Percentiles rank a stretch among this genome's conserved stretches.
phyloP scores from a whole-genome alignment of 2,113 vertebrate genomes.

The Dasyurus viverrinus region DNA sequence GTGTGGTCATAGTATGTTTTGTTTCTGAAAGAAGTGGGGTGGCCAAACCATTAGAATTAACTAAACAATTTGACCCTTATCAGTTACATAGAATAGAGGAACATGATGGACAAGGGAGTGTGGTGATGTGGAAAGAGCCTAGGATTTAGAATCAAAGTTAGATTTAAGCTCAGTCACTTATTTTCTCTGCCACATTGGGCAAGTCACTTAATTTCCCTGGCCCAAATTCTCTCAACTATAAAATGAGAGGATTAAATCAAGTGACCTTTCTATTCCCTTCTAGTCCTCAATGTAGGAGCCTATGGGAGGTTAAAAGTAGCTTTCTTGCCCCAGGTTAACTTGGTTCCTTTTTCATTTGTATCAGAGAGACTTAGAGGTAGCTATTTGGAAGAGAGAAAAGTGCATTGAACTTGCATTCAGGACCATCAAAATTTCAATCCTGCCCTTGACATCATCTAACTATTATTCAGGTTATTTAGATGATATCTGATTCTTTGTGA shows the following conservation, averaged over 20 bases:
- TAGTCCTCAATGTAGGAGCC: not conserved
- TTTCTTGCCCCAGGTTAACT: not conserved
- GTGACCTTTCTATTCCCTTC: not conserved
- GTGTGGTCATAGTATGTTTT: rapidly evolving
- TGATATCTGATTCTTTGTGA: too few relatives aligned
- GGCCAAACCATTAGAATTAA: not conserved
- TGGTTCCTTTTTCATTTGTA: not conserved
- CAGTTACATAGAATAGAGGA: not conserved
- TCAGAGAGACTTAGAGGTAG: not conserved
- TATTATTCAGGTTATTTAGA: too few relatives aligned
- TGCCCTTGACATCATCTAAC: not conserved
- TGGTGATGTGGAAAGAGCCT: not conserved
- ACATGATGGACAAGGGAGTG: not conserved
- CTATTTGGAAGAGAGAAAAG: not conserved
- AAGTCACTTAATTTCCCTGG: not conserved
- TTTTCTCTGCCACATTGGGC: not conserved
- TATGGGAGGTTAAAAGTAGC: not conserved
- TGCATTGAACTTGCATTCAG: not conserved
- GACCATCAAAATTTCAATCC: not conserved
- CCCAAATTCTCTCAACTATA: not conserved
- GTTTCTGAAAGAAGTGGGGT: not conserved
- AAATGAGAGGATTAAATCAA: not conserved
- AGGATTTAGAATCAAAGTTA: not conserved
- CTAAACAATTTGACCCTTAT: not conserved
- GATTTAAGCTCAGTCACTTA: not conserved